Conservation (phyloP, 2,888 invertebrate species). For the Pecten maximus region DNA sequence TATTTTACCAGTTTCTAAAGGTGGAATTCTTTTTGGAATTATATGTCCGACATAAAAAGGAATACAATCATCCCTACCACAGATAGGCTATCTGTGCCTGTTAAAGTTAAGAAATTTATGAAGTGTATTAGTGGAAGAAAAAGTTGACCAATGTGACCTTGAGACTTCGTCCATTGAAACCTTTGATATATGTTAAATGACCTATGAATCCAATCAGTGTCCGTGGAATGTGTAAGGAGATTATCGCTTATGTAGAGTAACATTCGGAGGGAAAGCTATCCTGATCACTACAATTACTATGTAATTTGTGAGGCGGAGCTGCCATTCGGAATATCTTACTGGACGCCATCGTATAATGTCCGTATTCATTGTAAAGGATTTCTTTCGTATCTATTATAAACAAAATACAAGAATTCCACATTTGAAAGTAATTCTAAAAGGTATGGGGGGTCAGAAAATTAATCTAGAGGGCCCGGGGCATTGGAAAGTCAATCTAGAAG, state of each 20-base stretch:
- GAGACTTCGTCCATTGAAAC: background rate
- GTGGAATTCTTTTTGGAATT: background rate
- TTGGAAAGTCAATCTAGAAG: too few relatives aligned
- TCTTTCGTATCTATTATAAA: too few relatives aligned
- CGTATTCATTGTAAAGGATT: too few relatives aligned
- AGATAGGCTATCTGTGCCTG: background rate
- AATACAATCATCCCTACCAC: background rate
- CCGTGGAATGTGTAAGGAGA: background rate
- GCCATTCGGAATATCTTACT: background rate
- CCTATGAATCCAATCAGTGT: conserved; percentile 3
- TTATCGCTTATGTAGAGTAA: background rate
- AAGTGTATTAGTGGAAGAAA: background rate
- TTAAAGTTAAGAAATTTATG: background rate
- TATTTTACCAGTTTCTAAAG: background rate
- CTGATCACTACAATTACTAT: background rate
- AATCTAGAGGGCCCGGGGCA: too few relatives aligned
- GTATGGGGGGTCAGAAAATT: too few relatives aligned
- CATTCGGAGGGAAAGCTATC: background rate
- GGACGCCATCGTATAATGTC: too few relatives aligned
- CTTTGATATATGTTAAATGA: background rate
- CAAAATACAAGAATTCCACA: too few relatives aligned
- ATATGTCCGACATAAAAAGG: background rate
- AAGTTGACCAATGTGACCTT: background rate
- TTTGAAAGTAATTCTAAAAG: too few relatives aligned
- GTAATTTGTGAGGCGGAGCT: background rate